Base-by-base conservation (phyloP, 2,113 vertebrate species). In the Camelus dromedarius region DNA sequence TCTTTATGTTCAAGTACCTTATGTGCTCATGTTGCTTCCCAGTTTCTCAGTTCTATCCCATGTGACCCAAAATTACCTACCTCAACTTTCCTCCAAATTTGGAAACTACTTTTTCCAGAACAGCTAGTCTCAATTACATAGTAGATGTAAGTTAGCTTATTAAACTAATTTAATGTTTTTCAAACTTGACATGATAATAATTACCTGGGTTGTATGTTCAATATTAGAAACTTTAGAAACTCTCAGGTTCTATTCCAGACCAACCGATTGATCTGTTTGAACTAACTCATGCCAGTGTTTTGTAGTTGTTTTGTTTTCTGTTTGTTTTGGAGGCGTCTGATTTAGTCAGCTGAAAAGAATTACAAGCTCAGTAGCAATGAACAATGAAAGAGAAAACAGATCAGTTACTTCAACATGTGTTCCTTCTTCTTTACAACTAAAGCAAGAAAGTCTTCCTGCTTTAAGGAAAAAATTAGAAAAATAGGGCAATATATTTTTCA, bases 291-390 rank as follows among this genome's bases (percentile, higher is more conserved):
- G 32, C 2, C 10, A 38, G 58, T 66, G 9, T 79, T 79, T 79
- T 35, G 50, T 35, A 42, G 15, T 60, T 62, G 30, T 38, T 60
- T 81, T 54, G 18, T 54, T 38, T 77, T 79, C 26, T 58, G n/a
- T 83, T 64, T 20, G 19, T 69, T 97, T 96, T 76, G 98, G 97
- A 98, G 97, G 90, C 95, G 92, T 97, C 97, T 99, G 99, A 99
- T 99, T 99, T 98, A 98, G 98, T 79, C 97, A 98, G 98, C 98
- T 98, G 97, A 96, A 99, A 99, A 98, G 97, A 98, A 98, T 96
- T 97, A 95, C 95, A 98, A 66, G 7, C 97, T 97, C 92, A 95
- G 95, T 98, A 98, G 97, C 96, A 95, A 91, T 73, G 16, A 97
- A 98, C 87, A 98, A 98, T 95, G 96, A 98, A 98, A 98, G 97